These are phyloP conservation scores for Zhengitettix transpicula DNA, from an alignment of 2,888 invertebrate species.

Conservation along the genomic window DNA sequence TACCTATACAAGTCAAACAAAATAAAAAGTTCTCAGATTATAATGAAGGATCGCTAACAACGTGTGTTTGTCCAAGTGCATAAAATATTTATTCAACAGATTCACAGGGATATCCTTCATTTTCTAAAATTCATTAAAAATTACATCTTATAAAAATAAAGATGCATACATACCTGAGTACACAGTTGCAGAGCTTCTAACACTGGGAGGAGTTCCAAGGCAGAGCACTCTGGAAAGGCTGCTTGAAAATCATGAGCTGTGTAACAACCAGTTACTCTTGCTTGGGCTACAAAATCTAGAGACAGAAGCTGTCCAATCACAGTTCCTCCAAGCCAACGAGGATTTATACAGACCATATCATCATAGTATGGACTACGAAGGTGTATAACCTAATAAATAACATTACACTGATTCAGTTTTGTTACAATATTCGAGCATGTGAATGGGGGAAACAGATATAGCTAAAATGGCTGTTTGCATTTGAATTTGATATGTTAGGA, in stretches of 20 bases:
- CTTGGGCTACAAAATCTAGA: conserved; percentile 31
- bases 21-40: no score
- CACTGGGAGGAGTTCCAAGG: conserved; percentile 45
- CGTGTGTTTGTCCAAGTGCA: no score
- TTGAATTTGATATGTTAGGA: no score
- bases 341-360: conserved; percentile 45
- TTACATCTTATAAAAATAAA: neutral
- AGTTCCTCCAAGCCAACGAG: conserved; percentile 49
- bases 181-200: conserved; percentile 55
- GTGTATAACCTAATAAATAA: conserved; percentile 33
- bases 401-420: neutral
- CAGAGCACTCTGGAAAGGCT: conserved; percentile 51
- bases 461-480: no score
- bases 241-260: conserved; percentile 56
- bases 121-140: no score
- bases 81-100: no score
- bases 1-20: no score
- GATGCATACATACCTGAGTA: conserved; percentile 29
- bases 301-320: conserved; percentile 48
- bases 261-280: conserved; percentile 49
- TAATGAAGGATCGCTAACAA: no score
- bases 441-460: neutral
- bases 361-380: conserved; percentile 32
- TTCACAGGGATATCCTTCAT: no score
- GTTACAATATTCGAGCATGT: neutral